Evolutionary conservation across 2,113 vertebrate genomes (phyloP), one percentile per base, ranked within the genome.

Genomic region (Sphaerodactylus townsendi): DNA sequence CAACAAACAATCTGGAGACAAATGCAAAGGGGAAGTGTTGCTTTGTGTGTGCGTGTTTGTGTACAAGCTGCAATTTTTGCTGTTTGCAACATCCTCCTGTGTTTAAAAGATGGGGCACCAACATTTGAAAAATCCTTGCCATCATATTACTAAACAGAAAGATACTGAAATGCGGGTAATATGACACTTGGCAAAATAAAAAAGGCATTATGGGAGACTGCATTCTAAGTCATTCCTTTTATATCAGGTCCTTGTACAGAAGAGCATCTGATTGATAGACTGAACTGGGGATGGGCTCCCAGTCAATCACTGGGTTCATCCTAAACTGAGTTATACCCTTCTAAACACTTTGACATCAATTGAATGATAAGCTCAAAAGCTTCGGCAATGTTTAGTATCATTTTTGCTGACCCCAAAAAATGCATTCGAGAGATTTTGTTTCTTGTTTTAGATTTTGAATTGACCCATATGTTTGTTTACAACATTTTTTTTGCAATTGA

Each of bases 1-100:
- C 35, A 82, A 71, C n/a, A 66, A 68, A 85, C 41, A 19, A 86
- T 71, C 35, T 73, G 35, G 62, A 85, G 78, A 74, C 15, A 85
- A n/a, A 0, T 0, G 30, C 25, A 77, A 85, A 41, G 39, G 17
- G 0, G 1, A 83, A 78, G 30, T 5, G 30, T 81, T 70, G 23
- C 64, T 71, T 79, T 82, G 3, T 37, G 77, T 71, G 14, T 46
- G 64, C 1, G 28, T 33, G 86, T 71, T 81, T 0, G 0, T 10
- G 56, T 15, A 30, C 77, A 88, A 69, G 3, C 80, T 79, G n/a
- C 73, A 37, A 30, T 87, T 19, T 84, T 72, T 85, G 35, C 30
- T 83, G 76, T 84, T 85, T 77, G 25, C 10, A 59, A 80, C 13
- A 84, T 64, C 59, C 82, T 50, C 17, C 11, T 77, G 37, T 50